These are phyloP conservation scores for Galemys pyrenaicus DNA, from an alignment of 2,113 vertebrate species.

Conservation along the genomic window DNA sequence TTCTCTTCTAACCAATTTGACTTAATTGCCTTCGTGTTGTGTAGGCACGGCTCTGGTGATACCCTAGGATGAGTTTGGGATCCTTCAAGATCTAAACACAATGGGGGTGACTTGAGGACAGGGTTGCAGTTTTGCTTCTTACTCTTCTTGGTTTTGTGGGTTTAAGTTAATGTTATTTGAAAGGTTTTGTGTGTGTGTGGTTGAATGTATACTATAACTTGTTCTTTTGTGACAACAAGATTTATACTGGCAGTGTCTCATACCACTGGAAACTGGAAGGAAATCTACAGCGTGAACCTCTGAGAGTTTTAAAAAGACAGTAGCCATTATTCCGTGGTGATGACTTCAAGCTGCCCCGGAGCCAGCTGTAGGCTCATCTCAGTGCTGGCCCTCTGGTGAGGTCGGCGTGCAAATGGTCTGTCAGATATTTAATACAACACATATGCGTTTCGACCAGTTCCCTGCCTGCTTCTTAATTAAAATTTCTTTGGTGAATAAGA, in stretches of 20 bases:
- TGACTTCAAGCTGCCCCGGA: conserved; percentile 54
- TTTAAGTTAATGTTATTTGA: conserved; percentile 87
- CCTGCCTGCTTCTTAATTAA: conserved; percentile 57
- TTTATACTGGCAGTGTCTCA: conserved; percentile 88
- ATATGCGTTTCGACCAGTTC: conserved; percentile 12
- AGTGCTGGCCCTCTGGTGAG: conserved; percentile 38
- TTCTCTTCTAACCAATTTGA: not conserved
- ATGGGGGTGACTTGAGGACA: conserved; percentile 86
- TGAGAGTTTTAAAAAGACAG: conserved; percentile 84
- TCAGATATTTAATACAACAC: conserved; percentile 49
- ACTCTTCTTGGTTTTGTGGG: conserved; percentile 85
- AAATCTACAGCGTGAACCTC: conserved; percentile 78
- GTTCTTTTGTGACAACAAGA: conserved; percentile 88
- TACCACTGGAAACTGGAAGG: conserved; percentile 90
- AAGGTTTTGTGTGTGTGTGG: conserved; percentile 85
- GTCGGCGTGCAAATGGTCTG: conserved; percentile 35
- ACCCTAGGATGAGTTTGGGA: conserved; percentile 1
- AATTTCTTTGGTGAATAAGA: conserved; percentile 32
- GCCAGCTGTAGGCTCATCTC: conserved; percentile 59
- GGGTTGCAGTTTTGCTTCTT: conserved; percentile 77
- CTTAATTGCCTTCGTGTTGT: conserved; percentile 16
- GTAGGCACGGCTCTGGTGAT: not conserved
- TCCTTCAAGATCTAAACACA: conserved; percentile 80
- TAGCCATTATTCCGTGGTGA: conserved; percentile 64
- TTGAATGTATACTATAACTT: conserved; percentile 89